Evolutionary conservation across 2,888 invertebrate genomes (phyloP).

Genomic region (Parnassius apollo): DNA sequence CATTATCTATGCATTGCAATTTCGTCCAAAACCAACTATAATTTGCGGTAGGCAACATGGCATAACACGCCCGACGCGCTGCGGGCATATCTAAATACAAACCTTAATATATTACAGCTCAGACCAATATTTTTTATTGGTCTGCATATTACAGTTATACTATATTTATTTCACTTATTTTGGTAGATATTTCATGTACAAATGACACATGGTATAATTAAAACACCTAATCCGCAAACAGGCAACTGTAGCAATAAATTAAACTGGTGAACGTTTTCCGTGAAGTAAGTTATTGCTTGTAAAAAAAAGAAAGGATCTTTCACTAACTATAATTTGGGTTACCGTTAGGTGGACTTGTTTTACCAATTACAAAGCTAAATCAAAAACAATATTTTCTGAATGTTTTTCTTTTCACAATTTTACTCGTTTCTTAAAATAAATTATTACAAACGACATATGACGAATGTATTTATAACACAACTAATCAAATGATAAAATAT

Average conservation of each 20-base stretch:
- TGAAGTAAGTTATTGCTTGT: neutral
- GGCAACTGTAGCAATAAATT: slow-evolving; percentile 9
- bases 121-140: too few relatives aligned
- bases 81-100: neutral
- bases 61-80: neutral
- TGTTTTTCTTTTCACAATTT: slow-evolving; percentile 3
- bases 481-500: too few relatives aligned
- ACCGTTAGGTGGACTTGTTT: slow-evolving; percentile 25
- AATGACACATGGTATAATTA: neutral
- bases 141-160: neutral
- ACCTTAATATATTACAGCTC: neutral
- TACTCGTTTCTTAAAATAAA: too few relatives aligned
- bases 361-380: slow-evolving; percentile 22
- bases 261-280: slow-evolving; percentile 5
- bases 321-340: slow-evolving; percentile 6
- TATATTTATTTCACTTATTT: neutral
- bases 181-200: neutral
- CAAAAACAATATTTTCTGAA: slow-evolving; percentile 12
- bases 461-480: too few relatives aligned
- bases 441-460: too few relatives aligned
- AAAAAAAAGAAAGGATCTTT: slow-evolving; percentile 21
- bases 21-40: slow-evolving; percentile 20
- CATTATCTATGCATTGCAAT: slow-evolving; percentile 23
- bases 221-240: neutral
- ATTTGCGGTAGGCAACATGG: slow-evolving; percentile 19